Base-by-base conservation (phyloP, 2,888 invertebrate genomes). In the Alcis repandata region DNA sequence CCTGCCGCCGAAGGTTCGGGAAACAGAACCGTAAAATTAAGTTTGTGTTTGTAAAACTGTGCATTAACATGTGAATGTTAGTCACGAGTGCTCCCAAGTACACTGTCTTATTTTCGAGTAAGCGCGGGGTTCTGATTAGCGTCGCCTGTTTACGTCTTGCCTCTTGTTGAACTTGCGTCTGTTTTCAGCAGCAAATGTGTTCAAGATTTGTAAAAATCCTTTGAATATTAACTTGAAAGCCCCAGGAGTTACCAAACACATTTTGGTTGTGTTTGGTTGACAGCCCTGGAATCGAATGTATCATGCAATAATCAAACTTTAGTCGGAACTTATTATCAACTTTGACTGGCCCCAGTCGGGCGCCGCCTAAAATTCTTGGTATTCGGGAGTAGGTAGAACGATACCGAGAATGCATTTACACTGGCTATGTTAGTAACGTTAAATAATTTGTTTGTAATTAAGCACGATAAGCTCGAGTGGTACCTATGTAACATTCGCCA, bases 51-150 rank as follows among this genome's bases (percentile, higher is more conserved):
- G 71, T 76, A 72, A 74, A 72, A 70, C 69, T 63, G 67, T 72
- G 71, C 72, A 77, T 78, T 78, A 81, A 75, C 79, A 77, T 74
- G 69, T 73, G 70, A 70, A 74, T 72, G 76, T 79, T 76, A 81
- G 76, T 79, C 80, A 80, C 74, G 73, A 74, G 67, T 70, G 57
- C 70, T 73, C 67, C 67, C 71, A 68, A 67, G 69, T 73, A 78
- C 69, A 71, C 54, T 66, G 72, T 77, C 74, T 82, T 77, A 76
- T 79, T 76, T 70, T 79, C 72, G 53, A 68, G 74, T 73, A 78
- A 78, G 78, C 76, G 74, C 43, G 69, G 67, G 69, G 67, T 70
- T 74, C 75, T 76, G 78, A 79, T 80, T 80, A 79, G 72, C 77
- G 71, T 71, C 69, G 67, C 67, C 49, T 72, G 74, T 75, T 72